Conservation (phyloP, 2,888 invertebrate genomes). For the Chrysolina americana region DNA sequence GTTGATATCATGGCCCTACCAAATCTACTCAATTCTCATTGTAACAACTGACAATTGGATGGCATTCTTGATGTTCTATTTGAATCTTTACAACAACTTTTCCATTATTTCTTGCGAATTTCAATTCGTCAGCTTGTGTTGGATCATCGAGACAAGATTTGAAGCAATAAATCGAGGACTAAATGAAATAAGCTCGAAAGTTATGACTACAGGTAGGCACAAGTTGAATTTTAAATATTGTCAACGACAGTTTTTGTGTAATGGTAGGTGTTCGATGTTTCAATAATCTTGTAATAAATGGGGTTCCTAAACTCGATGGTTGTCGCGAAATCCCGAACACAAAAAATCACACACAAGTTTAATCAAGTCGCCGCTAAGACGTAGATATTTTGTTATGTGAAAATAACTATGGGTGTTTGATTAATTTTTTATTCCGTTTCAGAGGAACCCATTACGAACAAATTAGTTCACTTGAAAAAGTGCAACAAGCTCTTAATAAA, state of each 20-base stretch:
- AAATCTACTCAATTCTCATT: conserved; percentile 48
- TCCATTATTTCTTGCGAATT: conserved; percentile 49
- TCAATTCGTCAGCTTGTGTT: conserved; percentile 46
- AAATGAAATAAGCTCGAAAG: conserved; percentile 33
- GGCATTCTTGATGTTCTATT: conserved; percentile 46
- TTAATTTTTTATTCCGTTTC: conserved; percentile 20
- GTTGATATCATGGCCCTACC: conserved; percentile 49
- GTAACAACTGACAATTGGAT: conserved; percentile 44
- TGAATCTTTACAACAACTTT: conserved; percentile 52
- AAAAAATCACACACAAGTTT: too few species aligned
- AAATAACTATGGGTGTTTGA: too few species aligned
- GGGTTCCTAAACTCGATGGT: too few species aligned
- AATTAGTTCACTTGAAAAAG: conserved; percentile 37
- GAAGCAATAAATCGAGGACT: conserved; percentile 35
- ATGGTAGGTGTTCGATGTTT: too few species aligned
- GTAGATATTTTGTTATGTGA: too few species aligned
- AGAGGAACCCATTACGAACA: conserved; percentile 35
- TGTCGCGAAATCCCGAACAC: too few species aligned
- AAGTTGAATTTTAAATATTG: not conserved
- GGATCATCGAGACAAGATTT: conserved; percentile 44
- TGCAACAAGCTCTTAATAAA: conserved; percentile 37
- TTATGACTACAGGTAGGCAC: conserved; percentile 33
- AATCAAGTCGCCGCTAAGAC: too few species aligned
- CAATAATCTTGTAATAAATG: too few species aligned
- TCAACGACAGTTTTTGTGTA: too few species aligned